Base-by-base conservation (phyloP, 2,797 vertebrate genomes). In the Smutsia gigantea region DNA sequence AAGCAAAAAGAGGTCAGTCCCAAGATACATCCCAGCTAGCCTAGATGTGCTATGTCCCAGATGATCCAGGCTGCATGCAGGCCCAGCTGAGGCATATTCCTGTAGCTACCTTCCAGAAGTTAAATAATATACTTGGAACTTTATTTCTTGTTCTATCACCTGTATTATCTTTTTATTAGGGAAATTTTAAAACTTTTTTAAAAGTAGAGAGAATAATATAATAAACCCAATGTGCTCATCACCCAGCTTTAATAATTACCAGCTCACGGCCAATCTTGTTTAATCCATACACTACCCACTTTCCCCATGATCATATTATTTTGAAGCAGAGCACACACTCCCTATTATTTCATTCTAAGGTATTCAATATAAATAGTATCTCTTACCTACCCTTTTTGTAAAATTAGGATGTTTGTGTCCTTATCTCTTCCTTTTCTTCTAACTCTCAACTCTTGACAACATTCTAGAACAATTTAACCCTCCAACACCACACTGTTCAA, bases 111-210 rank as follows among this genome's bases (percentile, higher is more conserved):
- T 59, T 72, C 11, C 64, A 63, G 39, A 87, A 29, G 29, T 21
- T 75, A 79, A 81, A 74, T 53, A 77, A 78, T 72, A 87, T 15
- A 55, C 39, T 55, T 25, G 18, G 19, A 53, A 11, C 3, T 82
- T 86, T 68, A 92, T 68, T 92, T 72, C 68, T 86, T 90, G 46
- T 90, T 95, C 27, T 31, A 42, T 25, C 51, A 87, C 18, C 37
- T 90, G 13, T 68, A 37, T 84, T 78, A 66, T 61, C 25, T 78
- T 53, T 91, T 90, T 85, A 84, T 79, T 55, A 63, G 66, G 55
- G 68, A 57, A 88, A 57, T 46, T 75, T 68, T n/a, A 29, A 88
- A 88, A n/a, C n/a, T n/a, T n/a, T n/a, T n/a, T n/a, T n/a, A n/a
- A n/a, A n/a, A n/a, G n/a, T n/a, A n/a, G n/a, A n/a, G n/a, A n/a